Evolutionary conservation across 2,797 vertebrate species (phyloP).

Genomic region (Lepilemur septentrionalis): DNA sequence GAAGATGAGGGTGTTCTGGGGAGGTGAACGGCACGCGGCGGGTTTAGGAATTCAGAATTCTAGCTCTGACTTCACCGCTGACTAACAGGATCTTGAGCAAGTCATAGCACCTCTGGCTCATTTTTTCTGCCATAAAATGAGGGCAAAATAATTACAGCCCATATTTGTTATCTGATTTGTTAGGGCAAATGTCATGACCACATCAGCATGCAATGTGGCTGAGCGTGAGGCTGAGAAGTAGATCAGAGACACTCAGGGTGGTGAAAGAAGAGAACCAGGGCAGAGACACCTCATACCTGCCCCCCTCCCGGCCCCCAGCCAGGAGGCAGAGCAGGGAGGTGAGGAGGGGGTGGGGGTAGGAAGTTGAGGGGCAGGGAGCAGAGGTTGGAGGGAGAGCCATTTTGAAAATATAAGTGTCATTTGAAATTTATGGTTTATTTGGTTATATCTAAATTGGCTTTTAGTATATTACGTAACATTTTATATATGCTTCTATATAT

Average conservation of each 20-base stretch:
- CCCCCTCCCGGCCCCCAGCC: too few relatives aligned
- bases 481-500: background rate
- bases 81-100: conserved; percentile 57
- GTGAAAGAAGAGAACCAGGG: background rate
- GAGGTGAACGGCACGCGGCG: background rate
- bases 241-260: background rate
- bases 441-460: background rate
- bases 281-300: rapidly evolving
- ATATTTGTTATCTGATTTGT: conserved; percentile 45
- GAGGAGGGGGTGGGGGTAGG: background rate
- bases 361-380: background rate
- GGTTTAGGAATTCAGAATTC: background rate
- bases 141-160: conserved; percentile 20
- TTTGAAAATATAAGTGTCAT: background rate
- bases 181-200: conserved; percentile 53
- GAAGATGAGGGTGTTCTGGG: background rate
- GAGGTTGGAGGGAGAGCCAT: background rate
- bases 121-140: conserved; percentile 22
- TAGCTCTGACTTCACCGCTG: background rate
- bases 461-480: background rate
- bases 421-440: background rate
- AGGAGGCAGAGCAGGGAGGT: background rate
- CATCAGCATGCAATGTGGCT: conserved; percentile 48
- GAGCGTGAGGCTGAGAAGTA: background rate
- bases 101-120: conserved; percentile 27